Conservation (phyloP, 2,797 vertebrate genomes). For the Ibycter americanus region DNA sequence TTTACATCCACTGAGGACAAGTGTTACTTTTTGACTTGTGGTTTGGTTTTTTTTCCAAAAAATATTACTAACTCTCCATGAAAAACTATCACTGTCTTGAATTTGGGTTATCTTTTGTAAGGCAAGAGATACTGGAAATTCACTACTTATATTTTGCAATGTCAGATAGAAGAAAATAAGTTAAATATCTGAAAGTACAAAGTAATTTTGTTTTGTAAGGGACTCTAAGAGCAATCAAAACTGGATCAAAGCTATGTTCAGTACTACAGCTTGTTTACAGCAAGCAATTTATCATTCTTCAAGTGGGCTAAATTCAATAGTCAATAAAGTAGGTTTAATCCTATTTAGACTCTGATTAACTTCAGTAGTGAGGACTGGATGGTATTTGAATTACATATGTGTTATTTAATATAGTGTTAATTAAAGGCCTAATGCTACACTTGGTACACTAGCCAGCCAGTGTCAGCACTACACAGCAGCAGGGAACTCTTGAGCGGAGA, state of each 20-base stretch:
- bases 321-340: neutral
- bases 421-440: neutral
- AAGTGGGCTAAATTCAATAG: neutral
- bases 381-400: neutral
- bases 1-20: neutral
- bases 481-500: neutral
- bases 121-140: neutral
- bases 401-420: neutral
- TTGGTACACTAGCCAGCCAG: neutral
- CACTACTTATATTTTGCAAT: neutral
- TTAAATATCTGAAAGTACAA: neutral
- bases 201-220: neutral
- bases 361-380: neutral
- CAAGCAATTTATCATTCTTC: neutral
- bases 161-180: neutral
- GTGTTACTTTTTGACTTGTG: neutral
- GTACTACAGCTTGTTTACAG: neutral
- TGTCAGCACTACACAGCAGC: neutral
- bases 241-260: neutral
- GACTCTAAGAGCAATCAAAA: neutral
- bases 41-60: neutral
- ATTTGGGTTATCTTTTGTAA: neutral
- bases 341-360: conserved; percentile 4
- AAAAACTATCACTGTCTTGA: neutral
- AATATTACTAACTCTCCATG: neutral